A percentile compares a stretch with the other conserved stretches of the same genome.
Evolutionary conservation across 2,113 vertebrate species (phyloP).

Genomic region (Ardeotis arabs): DNA sequence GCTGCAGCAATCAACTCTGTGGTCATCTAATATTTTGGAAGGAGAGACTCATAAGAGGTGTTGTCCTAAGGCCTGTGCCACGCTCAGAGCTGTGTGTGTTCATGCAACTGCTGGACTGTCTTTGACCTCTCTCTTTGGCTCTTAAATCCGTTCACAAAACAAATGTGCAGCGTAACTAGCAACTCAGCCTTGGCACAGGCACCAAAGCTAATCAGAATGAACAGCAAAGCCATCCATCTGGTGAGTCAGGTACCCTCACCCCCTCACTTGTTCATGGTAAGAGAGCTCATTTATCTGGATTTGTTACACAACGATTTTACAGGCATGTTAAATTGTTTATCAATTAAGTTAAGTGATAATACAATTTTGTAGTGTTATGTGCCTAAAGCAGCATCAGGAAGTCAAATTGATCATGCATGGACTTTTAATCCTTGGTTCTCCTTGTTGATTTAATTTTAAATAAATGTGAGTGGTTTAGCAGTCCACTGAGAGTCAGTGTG

Average conservation of each 20-base stretch:
- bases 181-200: not conserved
- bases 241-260: not conserved
- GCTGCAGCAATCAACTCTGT: not conserved
- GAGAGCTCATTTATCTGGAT: not conserved
- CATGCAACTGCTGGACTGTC: not conserved
- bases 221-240: rapidly evolving
- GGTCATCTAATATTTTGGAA: not conserved
- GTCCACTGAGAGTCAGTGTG: not conserved
- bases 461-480: not conserved
- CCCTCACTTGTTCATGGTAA: not conserved
- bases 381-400: rapidly evolving
- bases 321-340: not conserved
- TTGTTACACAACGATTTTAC: not conserved
- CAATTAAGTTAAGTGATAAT: not conserved
- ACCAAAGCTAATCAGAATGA: not conserved
- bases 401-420: not conserved
- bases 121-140: not conserved
- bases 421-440: not conserved
- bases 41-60: not conserved
- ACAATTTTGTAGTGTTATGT: not conserved
- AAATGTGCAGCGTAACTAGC: not conserved
- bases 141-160: not conserved
- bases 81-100: not conserved
- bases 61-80: not conserved
- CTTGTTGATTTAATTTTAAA: not conserved